Base-by-base conservation (phyloP, 1,140 invertebrate species). In the Melipona quadrifasciata region DNA sequence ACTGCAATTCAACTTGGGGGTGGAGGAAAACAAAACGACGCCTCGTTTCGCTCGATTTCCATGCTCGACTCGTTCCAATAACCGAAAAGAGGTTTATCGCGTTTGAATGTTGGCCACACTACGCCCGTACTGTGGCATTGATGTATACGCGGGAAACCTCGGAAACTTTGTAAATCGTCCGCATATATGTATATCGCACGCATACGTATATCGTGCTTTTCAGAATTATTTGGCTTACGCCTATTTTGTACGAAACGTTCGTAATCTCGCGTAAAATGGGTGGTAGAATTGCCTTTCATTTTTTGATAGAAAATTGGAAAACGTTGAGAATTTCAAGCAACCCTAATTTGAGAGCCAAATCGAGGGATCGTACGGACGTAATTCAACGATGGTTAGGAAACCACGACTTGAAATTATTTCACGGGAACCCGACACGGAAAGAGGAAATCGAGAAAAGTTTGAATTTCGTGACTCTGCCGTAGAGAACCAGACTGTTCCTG, bases 131-230 rank as follows among this genome's bases (percentile, higher is more conserved):
- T 34, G 24, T 57, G 11, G 12, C 19, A 34, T 31, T 47, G 6
- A 57, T 57, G 24, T 58, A 68, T 14, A 16, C 21, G 21, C 5
- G 55, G 19, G n/a, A n/a, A n/a, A n/a, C n/a, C n/a, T n/a, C n/a
- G n/a, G n/a, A n/a, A n/a, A n/a, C n/a, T n/a, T n/a, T 57, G 57
- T 58, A 75, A 58, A 75, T 75, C 53, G 53, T 14, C 19, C 31
- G 47, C 19, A 27, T 12, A 53, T 31, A 17, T 34, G 11, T 75
- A 34, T 58, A 31, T 5, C 8, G n/a, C 5, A 58, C 39, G 55
- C 31, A 58, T 58, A 19, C 19, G 27, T 74, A 74, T 34, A 74
- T 74, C 55, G 21, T 39, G 12, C 39, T 39, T 39, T 6, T 4
- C 39, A 39, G 39, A 39, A 39, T 4, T 39, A 39, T 39, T 39